Evolutionary conservation across 1,140 invertebrate genomes (phyloP).

Genomic region (Rhagoletis zephyria): DNA sequence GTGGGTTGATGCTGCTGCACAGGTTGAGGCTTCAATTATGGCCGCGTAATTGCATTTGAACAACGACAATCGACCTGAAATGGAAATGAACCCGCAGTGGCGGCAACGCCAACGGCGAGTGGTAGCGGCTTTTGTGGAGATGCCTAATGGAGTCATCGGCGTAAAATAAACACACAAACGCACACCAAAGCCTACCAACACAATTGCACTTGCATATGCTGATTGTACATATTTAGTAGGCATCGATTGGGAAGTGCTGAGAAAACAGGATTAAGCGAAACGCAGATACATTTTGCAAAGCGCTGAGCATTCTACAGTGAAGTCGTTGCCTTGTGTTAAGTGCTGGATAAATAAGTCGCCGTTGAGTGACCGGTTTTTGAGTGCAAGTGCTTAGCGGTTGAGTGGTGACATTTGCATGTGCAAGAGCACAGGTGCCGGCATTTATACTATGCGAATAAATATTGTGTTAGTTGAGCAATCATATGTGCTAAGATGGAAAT

Average conservation of each 20-base stretch:
- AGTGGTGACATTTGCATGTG: not conserved
- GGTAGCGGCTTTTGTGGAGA: not conserved
- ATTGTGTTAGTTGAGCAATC: too few relatives aligned
- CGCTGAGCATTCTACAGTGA: not conserved
- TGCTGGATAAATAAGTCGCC: constrained; percentile 25
- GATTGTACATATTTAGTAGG: constrained; percentile 35
- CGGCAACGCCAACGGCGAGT: too few relatives aligned
- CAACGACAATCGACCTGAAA: constrained; percentile 43
- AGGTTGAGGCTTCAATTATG: constrained; percentile 43
- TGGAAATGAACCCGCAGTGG: not conserved
- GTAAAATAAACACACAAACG: not conserved
- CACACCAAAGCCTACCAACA: not conserved
- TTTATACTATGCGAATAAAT: too few relatives aligned
- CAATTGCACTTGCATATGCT: not conserved
- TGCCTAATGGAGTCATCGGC: not conserved
- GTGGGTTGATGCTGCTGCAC: not conserved
- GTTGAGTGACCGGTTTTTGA: not conserved
- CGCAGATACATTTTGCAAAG: not conserved
- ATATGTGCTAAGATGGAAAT: too few relatives aligned
- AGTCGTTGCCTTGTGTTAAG: not conserved
- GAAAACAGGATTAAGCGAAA: constrained; percentile 27
- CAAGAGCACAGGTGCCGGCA: not conserved
- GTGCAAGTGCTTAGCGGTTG: not conserved
- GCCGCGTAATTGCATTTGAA: constrained; percentile 49
- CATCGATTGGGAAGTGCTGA: constrained; percentile 41